A percentile compares a stretch with the other conserved stretches of the same genome.
Evolutionary conservation across 2,113 vertebrate genomes (phyloP).

Genomic region (Tyrannus savana): DNA sequence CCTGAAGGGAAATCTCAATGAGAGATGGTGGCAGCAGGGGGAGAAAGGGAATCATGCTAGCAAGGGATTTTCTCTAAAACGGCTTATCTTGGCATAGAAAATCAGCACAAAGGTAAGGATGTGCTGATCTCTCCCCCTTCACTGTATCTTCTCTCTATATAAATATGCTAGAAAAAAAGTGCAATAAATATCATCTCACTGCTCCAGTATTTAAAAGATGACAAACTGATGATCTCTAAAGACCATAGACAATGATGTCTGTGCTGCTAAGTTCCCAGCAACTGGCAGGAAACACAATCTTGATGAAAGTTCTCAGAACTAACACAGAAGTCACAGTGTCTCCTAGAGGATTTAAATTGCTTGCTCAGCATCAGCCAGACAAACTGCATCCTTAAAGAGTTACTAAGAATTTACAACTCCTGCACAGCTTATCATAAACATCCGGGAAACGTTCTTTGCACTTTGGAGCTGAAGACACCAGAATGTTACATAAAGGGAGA

Average conservation of each 20-base stretch:
- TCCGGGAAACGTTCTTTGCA: not conserved
- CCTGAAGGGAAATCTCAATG: not conserved
- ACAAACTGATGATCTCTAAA: not conserved
- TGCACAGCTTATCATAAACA: conserved; percentile 27
- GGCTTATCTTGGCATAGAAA: not conserved
- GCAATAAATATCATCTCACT: not conserved
- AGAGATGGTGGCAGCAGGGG: not conserved
- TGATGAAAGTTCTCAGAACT: not conserved
- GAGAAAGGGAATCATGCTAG: not conserved
- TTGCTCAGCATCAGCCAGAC: conserved; percentile 14
- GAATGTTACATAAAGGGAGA: not conserved
- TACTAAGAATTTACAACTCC: conserved; percentile 2
- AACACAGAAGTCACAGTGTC: not conserved
- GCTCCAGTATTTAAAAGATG: not conserved
- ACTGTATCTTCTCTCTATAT: not conserved
- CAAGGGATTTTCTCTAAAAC: not conserved
- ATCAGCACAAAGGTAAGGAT: not conserved
- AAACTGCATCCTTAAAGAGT: conserved; percentile 4
- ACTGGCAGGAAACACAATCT: not conserved
- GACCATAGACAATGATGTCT: not conserved
- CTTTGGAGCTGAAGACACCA: not conserved
- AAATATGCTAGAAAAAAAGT: not conserved
- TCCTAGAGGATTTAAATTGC: not conserved
- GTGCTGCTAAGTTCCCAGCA: not conserved
- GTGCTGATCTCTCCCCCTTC: not conserved